Conservation (phyloP, 2,888 invertebrate species). For the Ichneumoninae sp. region DNA sequence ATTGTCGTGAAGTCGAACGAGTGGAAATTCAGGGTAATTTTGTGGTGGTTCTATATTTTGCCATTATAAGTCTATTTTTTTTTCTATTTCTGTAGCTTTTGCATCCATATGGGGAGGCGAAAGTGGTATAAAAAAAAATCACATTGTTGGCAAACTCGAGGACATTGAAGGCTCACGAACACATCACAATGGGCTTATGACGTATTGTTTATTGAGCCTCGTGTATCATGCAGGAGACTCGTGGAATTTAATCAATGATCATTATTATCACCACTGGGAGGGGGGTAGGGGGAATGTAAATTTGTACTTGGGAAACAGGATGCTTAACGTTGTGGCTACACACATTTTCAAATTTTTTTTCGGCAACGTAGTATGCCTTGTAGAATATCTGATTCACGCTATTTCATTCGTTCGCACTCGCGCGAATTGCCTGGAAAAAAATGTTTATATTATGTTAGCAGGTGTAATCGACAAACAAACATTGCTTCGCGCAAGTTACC, state of each 20-base stretch:
- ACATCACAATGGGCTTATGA: constrained; percentile 43
- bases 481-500: constrained; percentile 1
- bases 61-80: constrained; percentile 63
- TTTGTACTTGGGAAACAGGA: constrained; percentile 17
- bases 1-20: constrained; percentile 87
- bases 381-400: background rate
- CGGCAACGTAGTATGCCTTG: constrained; percentile 23
- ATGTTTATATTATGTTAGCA: constrained; percentile 27
- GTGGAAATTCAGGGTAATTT: constrained; percentile 89
- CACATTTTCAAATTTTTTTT: constrained; percentile 24
- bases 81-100: constrained; percentile 74
- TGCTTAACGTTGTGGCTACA: constrained; percentile 8
- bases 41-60: constrained; percentile 70
- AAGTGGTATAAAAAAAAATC: constrained; percentile 39
- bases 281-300: constrained; percentile 25
- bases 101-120: constrained; percentile 58
- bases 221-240: constrained; percentile 38
- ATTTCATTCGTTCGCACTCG: constrained; percentile 21
- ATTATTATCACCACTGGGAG: constrained; percentile 36
- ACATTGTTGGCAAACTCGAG: constrained; percentile 16
- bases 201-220: constrained; percentile 29
- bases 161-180: constrained; percentile 43
- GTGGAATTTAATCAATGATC: constrained; percentile 25
- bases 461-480: constrained; percentile 13
- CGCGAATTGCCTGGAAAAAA: constrained; percentile 8